Base-by-base conservation (phyloP, 1,140 invertebrate species). In the Atta texana region DNA sequence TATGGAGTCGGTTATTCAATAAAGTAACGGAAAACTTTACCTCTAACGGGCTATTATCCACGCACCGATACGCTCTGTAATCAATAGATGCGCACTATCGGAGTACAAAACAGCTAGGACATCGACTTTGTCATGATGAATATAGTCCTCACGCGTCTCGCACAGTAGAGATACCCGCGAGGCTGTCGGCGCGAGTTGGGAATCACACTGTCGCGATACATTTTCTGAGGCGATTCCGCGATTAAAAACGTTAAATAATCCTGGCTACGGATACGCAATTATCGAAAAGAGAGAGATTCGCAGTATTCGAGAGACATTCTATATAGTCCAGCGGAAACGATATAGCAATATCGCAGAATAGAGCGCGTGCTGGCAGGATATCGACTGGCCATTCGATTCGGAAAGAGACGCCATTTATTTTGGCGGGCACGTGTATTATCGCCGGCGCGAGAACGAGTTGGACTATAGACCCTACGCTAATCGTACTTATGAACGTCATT, bases 341-440 rank as follows among this genome's bases (percentile, higher is more conserved):
- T 51, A 81, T 69, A 61, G 74, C 51, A 3, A 21, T 72, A 55
- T 18, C 74, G 59, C 68, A n/a, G 34, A 85, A 81, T 78, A 85
- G 74, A 66, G 66, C 44, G 82, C 86, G 77, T 69, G 55, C n/a
- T 78, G 12, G 6, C 63, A 55, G 49, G 63, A 81, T 57, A 61
- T 77, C 74, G 78, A 88, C 77, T 81, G 55, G 72, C 78, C 31
- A 75, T 87, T 91, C 84, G 86, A 91, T 92, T 90, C 61, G 51
- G 18, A 76, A 90, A 89, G 68, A 92, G 92, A 94, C 93, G 94
- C 93, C 92, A 92, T 88, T 92, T 86, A 63, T 93, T 92, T 94
- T 94, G 91, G 92, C 93, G 93, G 93, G 92, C 94, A 95, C 94
- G 94, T 95, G 93, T 75, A 86, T n/a, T 49, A n/a, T 57, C 82